Base-by-base conservation (phyloP, 2,113 vertebrate species). In the Ploceus nigricollis region DNA sequence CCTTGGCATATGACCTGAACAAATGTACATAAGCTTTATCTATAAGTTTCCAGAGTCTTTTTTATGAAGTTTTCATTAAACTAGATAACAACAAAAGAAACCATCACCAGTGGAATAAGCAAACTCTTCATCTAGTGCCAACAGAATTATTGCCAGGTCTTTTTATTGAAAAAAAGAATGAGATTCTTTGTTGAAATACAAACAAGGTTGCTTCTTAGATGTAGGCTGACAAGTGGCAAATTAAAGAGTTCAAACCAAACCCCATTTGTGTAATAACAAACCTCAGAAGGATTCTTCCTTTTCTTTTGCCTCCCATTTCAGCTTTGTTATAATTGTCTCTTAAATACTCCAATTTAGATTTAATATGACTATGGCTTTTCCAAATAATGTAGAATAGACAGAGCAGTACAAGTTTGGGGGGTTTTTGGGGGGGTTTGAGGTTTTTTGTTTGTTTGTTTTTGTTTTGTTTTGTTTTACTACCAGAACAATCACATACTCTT, bases 131-230 rank as follows among this genome's bases (percentile, higher is more conserved):
- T 96, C 83, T 94, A 73, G 57, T 95, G 96, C 96, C 96, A 97
- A 92, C 13, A 89, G 94, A 95, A 94, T 93, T 96, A 96, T 96
- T 97, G 95, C 96, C 96, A 97, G 96, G 89, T 94, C 83, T 95
- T 94, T 95, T 96, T 96, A 96, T 51, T 94, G 89, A 79, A 96
- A 96, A 96, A 93, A 89, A 95, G 60, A 97, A 95, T 91, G 76
- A 83, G 80, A 96, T 94, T 86, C 85, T 92, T 96, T 96, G 87
- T 80, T 78, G 70, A 96, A 96, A 88, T 81, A 56, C 94, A 96
- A 80, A 87, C 77, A 69, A 94, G 70, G 73, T 94, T 96, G 61
- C 66, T 90, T 85, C 92, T 95, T 93, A 92, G 77, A 96, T 81
- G 50, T 82, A 93, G 81, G 35, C 77, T 86, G 76, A 61, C 87